Evolutionary conservation across 2,113 vertebrate species (phyloP).

Genomic region (Atherinomorus stipes): DNA sequence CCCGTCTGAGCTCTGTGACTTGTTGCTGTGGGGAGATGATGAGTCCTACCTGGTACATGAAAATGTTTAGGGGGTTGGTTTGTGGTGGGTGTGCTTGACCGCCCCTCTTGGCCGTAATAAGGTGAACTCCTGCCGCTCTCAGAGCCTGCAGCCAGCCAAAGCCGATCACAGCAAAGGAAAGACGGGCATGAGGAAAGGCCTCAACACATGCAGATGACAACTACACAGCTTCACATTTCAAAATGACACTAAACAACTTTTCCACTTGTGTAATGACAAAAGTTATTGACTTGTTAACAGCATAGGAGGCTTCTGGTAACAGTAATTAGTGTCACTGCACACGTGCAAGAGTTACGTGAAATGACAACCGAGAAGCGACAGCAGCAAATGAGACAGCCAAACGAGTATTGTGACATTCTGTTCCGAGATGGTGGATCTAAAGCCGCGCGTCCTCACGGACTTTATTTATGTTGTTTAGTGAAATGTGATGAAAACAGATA

Average conservation of each 20-base stretch:
- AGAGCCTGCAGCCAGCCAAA: constrained; percentile 89
- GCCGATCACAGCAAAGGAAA: constrained; percentile 86
- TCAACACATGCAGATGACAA: constrained; percentile 57
- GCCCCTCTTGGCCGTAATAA: constrained; percentile 96
- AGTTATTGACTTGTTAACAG: constrained; percentile 6
- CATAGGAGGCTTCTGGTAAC: not conserved
- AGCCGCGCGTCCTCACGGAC: too few relatives aligned
- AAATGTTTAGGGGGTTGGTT: constrained; percentile 99
- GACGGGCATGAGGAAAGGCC: constrained; percentile 69
- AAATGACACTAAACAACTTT: constrained; percentile 40
- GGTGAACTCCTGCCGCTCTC: constrained; percentile 99
- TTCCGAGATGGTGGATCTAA: not conserved
- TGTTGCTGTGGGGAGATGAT: constrained; percentile 57
- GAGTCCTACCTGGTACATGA: constrained; percentile 98
- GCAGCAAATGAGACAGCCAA: constrained; percentile 33
- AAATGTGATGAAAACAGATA: constrained; percentile 25
- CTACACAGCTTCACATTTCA: constrained; percentile 22
- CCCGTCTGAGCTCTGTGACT: constrained; percentile 4
- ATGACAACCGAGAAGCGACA: constrained; percentile 47
- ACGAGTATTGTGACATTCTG: constrained; percentile 7
- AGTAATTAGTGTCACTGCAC: constrained; percentile 44
- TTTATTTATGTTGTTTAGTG: too few relatives aligned
- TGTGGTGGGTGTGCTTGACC: constrained; percentile 94
- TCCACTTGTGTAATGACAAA: constrained; percentile 63
- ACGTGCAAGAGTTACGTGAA: constrained; percentile 58